These are phyloP conservation scores for Aotus griseimembra DNA, from an alignment of 2,797 vertebrate species.

Conservation along the genomic window DNA sequence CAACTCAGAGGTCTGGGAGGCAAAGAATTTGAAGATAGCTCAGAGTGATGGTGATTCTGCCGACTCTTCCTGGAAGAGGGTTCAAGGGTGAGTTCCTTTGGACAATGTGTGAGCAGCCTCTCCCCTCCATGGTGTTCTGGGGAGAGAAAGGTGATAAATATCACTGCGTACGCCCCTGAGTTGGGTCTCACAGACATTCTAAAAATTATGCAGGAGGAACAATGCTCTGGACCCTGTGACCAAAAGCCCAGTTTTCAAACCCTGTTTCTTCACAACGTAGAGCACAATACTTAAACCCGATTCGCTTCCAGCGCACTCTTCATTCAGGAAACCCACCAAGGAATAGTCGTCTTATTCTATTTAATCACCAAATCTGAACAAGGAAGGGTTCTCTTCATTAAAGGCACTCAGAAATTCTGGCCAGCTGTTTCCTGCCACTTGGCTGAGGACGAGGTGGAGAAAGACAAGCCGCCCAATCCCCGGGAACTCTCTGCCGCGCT, in stretches of 20 bases:
- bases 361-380: constrained; percentile 91
- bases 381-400: constrained; percentile 92
- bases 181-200: not conserved
- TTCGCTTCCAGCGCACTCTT: constrained; percentile 84
- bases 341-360: constrained; percentile 94
- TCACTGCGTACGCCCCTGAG: not conserved
- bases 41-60: fast-evolving
- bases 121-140: not conserved
- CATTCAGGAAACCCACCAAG: constrained; percentile 89
- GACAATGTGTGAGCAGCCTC: not conserved
- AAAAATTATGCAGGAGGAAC: not conserved
- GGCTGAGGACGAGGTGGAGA: constrained; percentile 92
- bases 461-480: constrained; percentile 91
- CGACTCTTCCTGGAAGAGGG: fast-evolving
- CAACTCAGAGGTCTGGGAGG: not conserved
- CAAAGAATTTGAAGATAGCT: fast-evolving
- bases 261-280: constrained; percentile 70
- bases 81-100: no score
- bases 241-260: constrained; percentile 13
- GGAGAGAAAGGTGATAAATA: not conserved
- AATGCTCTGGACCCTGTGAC: not conserved
- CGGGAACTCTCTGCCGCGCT: constrained; percentile 84
- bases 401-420: constrained; percentile 92
- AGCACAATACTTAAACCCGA: not conserved
- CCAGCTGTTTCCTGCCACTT: constrained; percentile 94